Percentiles rank a stretch among this genome's conserved stretches.
These are phyloP conservation scores for Drosophila kanapiae DNA, from an alignment of 1,140 invertebrate genomes.

Conservation along the genomic window DNA sequence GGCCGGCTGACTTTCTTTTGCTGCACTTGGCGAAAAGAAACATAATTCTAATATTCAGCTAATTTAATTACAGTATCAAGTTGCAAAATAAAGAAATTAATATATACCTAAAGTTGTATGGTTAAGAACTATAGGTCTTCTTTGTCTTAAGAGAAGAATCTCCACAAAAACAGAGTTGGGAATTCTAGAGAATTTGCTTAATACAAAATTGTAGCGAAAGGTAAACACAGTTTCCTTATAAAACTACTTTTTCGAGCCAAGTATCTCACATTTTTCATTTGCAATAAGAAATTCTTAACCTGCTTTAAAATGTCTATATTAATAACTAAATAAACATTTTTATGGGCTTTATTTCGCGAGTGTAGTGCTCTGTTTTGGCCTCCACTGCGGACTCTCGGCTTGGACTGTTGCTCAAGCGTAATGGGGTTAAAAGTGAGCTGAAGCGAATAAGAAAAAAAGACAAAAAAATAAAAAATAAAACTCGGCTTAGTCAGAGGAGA, in stretches of 20 bases:
- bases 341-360: constrained; percentile 1
- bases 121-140: neutral
- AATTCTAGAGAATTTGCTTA: neutral
- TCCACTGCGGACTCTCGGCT: constrained; percentile 28
- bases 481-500: constrained; percentile 49
- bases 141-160: neutral
- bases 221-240: neutral
- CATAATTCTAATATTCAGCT: neutral
- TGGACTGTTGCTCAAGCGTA: constrained; percentile 75
- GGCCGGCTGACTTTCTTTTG: constrained; percentile 60
- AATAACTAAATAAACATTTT: neutral
- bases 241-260: neutral
- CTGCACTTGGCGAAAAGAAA: constrained; percentile 14
- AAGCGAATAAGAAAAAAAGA: constrained; percentile 66
- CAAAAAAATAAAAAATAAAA: constrained; percentile 22
- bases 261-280: neutral
- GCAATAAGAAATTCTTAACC: neutral
- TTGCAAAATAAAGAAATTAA: neutral
- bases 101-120: neutral
- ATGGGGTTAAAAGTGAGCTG: constrained; percentile 82
- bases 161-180: no score
- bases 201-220: neutral
- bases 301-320: neutral
- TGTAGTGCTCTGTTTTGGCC: constrained; percentile 19
- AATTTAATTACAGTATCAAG: neutral